Base-by-base conservation (phyloP, 2,113 vertebrate genomes). In the Sapayoa aenigma region DNA sequence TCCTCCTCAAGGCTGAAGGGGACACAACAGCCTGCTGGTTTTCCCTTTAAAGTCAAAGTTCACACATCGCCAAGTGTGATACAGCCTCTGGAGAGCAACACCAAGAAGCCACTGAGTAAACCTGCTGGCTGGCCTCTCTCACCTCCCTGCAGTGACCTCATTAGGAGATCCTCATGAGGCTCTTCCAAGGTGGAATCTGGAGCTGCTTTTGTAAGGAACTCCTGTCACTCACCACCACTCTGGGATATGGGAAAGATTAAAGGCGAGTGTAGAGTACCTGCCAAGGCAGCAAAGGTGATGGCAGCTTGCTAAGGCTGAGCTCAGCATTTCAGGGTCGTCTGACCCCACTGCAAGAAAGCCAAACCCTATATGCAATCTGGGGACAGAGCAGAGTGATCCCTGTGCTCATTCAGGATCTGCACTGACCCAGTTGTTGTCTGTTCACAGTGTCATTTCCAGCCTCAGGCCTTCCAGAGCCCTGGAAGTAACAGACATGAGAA, bases 51-150 rank as follows among this genome's bases (percentile, higher is more conserved):
- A 30, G 24, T 11, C n/a, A 56, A n/a, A 4, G 10, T 31, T 55
- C 3, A 3, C 56, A 18, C 0, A 0, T 44, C 17, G 3, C 3
- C 2, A 60, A 69, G 17, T 2, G 17, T 3, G 5, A 58, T 6
- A 10, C 11, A 37, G 4, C 20, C 28, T 60, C 39, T 2, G 2
- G 65, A 73, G 53, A 46, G 27, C 23, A 63, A n/a, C 19, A 62
- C 28, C 42, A 41, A 82, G 53, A 52, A 66, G 53, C 24, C 60
- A 33, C 14, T 85, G 39, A 55, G 21, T 27, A 33, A 21, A 39
- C 14, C 11, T 69, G 27, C 49, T 53, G 39, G 31, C 39, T 63
- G 56, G 37, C 49, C 27, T 63, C 31, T 25, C 65, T 72, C 63
- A 22, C 44, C 60, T 63, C 39, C 53, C 68, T 53, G 37, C 71